Evolutionary conservation across 23 tunicate species (phyloP).

Genomic region (Corella eumyota): DNA sequence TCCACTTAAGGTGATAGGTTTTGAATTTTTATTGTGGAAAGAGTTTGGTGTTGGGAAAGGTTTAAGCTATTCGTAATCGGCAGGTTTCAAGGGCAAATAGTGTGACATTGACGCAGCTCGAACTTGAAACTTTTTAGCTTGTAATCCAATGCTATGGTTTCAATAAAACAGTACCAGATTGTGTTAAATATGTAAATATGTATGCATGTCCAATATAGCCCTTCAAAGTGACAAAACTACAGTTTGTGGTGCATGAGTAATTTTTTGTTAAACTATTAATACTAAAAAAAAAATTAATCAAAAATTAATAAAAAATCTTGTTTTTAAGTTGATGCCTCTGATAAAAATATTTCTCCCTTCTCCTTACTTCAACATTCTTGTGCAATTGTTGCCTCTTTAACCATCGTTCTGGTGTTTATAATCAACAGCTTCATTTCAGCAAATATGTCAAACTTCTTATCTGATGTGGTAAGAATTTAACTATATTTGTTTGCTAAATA

Average conservation of each 20-base stretch:
- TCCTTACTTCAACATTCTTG: slow-evolving; percentile 26
- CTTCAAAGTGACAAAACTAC: too few relatives aligned
- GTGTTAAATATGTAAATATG: too few relatives aligned
- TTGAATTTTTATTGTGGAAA: background rate
- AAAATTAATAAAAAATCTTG: background rate
- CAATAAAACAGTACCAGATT: too few relatives aligned
- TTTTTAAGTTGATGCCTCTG: slow-evolving; percentile 47
- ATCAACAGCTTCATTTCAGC: slow-evolving; percentile 46
- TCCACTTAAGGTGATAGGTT: background rate
- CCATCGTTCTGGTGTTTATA: slow-evolving; percentile 41
- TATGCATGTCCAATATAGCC: too few relatives aligned
- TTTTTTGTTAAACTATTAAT: too few relatives aligned
- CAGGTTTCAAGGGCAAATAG: too few relatives aligned
- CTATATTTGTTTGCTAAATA: background rate
- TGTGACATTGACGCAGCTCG: too few relatives aligned
- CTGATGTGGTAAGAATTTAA: slow-evolving; percentile 28
- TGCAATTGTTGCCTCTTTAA: slow-evolving; percentile 30
- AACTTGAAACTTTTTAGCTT: too few relatives aligned
- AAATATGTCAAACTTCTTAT: slow-evolving; percentile 32
- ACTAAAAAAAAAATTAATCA: background rate
- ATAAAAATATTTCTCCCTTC: slow-evolving; percentile 42
- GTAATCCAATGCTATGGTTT: too few relatives aligned
- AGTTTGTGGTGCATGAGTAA: too few relatives aligned
- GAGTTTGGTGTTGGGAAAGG: too few relatives aligned
- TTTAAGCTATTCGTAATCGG: too few relatives aligned